phyloP scores from a whole-genome alignment of 2,888 invertebrate species.

The Teinopalpus imperialis region DNA sequence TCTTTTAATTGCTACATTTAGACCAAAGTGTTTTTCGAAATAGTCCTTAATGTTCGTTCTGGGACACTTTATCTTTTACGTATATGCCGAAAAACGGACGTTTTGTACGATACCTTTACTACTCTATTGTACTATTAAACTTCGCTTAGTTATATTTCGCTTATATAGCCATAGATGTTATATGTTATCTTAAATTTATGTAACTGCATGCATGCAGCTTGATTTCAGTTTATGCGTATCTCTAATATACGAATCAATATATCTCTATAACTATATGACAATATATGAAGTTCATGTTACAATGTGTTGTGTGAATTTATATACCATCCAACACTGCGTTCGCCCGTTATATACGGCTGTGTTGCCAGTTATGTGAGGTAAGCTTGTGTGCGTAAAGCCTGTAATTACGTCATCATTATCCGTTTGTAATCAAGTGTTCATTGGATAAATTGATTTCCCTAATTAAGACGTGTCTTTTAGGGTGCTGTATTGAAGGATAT shows the following conservation, averaged over 20 bases:
- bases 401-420: constrained; percentile 60
- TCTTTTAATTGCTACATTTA: constrained; percentile 6
- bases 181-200: constrained; percentile 17
- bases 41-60: constrained; percentile 3
- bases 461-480: constrained; percentile 45
- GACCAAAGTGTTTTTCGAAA: constrained; percentile 1
- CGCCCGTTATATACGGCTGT: constrained; percentile 23
- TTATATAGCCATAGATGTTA: background rate
- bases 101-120: background rate
- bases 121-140: too few species aligned
- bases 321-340: constrained; percentile 2
- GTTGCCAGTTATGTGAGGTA: constrained; percentile 19
- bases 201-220: constrained; percentile 11
- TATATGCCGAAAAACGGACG: background rate
- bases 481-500: background rate
- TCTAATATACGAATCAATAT: constrained; percentile 15
- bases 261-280: constrained; percentile 19
- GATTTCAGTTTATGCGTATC: constrained; percentile 17
- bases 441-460: constrained; percentile 58
- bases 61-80: constrained; percentile 1
- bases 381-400: constrained; percentile 41
- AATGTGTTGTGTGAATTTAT: constrained; percentile 21
- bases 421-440: constrained; percentile 52
- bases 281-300: constrained; percentile 12
- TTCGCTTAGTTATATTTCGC: background rate